Conservation (phyloP, 2,797 vertebrate species). For the Pyrocephalus nanus region DNA sequence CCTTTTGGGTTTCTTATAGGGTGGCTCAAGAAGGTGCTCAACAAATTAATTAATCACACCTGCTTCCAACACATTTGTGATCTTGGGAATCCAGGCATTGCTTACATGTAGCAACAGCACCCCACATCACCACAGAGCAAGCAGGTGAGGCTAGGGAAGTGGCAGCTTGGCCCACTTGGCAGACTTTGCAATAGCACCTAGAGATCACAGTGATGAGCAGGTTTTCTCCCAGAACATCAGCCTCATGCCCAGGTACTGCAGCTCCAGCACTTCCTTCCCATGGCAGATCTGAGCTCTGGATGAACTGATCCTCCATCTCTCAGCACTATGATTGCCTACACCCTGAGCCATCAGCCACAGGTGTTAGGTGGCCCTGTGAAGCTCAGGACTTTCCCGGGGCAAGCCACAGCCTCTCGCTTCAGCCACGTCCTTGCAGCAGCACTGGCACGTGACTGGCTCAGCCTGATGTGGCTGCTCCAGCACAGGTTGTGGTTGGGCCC, state of each 20-base stretch:
- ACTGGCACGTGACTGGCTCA: neutral
- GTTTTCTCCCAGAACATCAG: neutral
- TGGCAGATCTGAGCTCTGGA: neutral
- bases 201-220: neutral
- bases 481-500: neutral
- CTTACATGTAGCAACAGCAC: neutral
- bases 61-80: rapidly evolving
- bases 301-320: neutral
- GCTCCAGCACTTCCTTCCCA: neutral
- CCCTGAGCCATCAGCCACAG: neutral
- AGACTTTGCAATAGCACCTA: neutral
- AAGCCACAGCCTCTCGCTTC: neutral
- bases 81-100: neutral
- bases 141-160: neutral
- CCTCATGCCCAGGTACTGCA: neutral
- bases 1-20: neutral
- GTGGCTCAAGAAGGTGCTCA: rapidly evolving
- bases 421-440: neutral
- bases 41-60: neutral
- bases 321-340: rapidly evolving
- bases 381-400: neutral
- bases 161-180: neutral
- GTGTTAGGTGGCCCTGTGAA: too few species aligned
- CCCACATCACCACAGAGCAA: rapidly evolving
- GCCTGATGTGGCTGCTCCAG: neutral